Percentiles rank a stretch among this genome's conserved stretches.
Conservation (phyloP, 2,888 invertebrate genomes). For the Dynastes hyllus region DNA sequence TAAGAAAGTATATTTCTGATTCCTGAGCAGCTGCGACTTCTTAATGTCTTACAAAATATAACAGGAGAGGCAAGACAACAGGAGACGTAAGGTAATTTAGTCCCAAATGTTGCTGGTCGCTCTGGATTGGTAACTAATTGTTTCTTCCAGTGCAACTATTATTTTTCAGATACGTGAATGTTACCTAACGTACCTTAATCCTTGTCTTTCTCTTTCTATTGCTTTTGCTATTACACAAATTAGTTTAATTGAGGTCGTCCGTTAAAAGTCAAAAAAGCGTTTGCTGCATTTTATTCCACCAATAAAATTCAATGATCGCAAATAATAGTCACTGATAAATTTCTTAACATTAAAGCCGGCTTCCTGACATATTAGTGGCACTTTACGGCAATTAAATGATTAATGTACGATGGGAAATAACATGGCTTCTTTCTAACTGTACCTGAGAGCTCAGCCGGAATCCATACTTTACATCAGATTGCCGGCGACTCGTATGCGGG, state of each 20-base stretch:
- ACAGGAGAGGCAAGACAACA: too few relatives aligned
- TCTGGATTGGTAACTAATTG: too few relatives aligned
- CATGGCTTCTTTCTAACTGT: conserved; percentile 35
- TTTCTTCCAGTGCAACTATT: too few relatives aligned
- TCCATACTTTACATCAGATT: conserved; percentile 40
- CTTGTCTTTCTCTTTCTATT: neutral
- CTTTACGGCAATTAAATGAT: conserved; percentile 43
- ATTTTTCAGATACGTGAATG: too few relatives aligned
- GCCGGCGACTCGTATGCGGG: conserved; percentile 11
- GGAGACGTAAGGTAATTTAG: too few relatives aligned
- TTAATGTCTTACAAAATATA: too few relatives aligned
- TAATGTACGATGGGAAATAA: conserved; percentile 41
- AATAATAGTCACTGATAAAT: conserved; percentile 28
- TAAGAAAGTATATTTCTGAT: too few relatives aligned
- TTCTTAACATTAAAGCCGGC: conserved; percentile 10
- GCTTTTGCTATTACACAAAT: neutral
- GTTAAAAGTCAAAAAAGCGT: neutral
- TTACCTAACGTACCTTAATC: too few relatives aligned
- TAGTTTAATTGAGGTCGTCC: too few relatives aligned
- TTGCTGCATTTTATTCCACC: neutral
- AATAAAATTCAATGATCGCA: conserved; percentile 1
- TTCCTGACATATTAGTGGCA: conserved; percentile 44
- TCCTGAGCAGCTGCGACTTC: too few relatives aligned
- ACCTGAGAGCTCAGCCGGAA: conserved; percentile 26
- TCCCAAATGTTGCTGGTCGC: too few relatives aligned